Conservation (phyloP, 2,888 invertebrate species). For the Melieria picta region DNA sequence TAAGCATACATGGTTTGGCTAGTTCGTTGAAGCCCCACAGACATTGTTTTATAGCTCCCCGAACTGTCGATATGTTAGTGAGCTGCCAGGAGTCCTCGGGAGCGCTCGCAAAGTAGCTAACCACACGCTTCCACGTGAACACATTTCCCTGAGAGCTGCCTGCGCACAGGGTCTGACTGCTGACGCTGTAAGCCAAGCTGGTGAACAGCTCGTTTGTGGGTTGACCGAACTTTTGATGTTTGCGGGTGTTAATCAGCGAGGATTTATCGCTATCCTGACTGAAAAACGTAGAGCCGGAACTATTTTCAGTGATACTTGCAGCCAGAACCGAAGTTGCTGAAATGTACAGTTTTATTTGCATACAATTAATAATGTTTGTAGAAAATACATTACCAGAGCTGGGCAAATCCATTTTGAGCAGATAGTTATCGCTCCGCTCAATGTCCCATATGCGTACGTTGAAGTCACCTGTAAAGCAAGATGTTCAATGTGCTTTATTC, state of each 20-base stretch:
- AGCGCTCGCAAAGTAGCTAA: conserved; percentile 55
- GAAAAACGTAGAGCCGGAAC: neutral
- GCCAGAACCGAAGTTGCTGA: conserved; percentile 14
- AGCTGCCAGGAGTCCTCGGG: conserved; percentile 85
- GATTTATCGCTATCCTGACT: conserved; percentile 11
- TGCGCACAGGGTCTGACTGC: conserved; percentile 84
- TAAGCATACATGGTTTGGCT: conserved; percentile 78
- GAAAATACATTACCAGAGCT: conserved; percentile 46
- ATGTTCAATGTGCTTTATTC: neutral
- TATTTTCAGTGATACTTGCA: conserved; percentile 8
- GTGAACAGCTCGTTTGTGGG: conserved; percentile 72
- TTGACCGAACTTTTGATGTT: conserved; percentile 47
- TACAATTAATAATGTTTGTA: neutral
- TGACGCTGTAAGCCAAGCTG: conserved; percentile 75
- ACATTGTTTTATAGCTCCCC: conserved; percentile 81
- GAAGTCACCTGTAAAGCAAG: conserved; percentile 73
- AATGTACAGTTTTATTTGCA: neutral
- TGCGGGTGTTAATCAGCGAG: conserved; percentile 37
- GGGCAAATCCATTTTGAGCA: conserved; percentile 74
- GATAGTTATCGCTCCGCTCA: conserved; percentile 91
- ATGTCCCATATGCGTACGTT: conserved; percentile 92
- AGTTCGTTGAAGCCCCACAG: conserved; percentile 81
- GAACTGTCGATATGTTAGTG: conserved; percentile 76
- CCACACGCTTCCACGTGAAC: conserved; percentile 80
- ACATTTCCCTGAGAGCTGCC: conserved; percentile 91